Base-by-base conservation (phyloP, 2,888 invertebrate genomes). In the Heteromurus nitidus region DNA sequence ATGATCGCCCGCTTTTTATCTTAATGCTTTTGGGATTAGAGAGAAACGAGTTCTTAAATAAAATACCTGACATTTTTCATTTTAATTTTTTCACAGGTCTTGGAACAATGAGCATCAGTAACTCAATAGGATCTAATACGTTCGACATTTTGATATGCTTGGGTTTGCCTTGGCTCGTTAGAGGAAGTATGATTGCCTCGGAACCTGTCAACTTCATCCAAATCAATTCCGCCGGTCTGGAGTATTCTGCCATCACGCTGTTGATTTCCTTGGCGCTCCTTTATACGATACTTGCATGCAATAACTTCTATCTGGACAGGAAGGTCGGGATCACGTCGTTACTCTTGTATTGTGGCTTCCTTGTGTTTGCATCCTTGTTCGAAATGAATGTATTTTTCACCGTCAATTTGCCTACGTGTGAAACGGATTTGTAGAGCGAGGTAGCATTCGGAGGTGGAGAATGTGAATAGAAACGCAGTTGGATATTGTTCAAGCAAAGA, bases 301-400 rank as follows among this genome's bases (percentile, higher is more conserved):
- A 96, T 90, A 94, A 94, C 90, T 96, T 96, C 91, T 93, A 94
- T 90, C 90, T 97, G 89, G 95, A 95, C 89, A 94, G 93, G 88
- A 93, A 93, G 88, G 87, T 96, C 80, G 96, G 96, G 82, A 92
- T 93, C 75, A 93, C 95, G 74, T 96, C 96, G 88, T 91, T 97
- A 84, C 91, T 94, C 85, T 95, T 96, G 93, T 97, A 97, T 90
- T 93, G 94, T 82, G 92, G 95, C 87, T 96, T 97, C 89, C 92
- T 96, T 84, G 93, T 95, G 72, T 91, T 97, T 86, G 96, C 96
- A 73, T 95, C 95, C 85, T 92, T 97, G 87, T 96, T 96, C 88
- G 97, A 97, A 91, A 92, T 96, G 88, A 97, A 97, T 90, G 95
- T 96, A 85, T 96, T 97, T 93, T 96, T 96, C 91, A 93, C 93